Conservation (phyloP, 2,888 invertebrate genomes). For the Axea sp. region DNA sequence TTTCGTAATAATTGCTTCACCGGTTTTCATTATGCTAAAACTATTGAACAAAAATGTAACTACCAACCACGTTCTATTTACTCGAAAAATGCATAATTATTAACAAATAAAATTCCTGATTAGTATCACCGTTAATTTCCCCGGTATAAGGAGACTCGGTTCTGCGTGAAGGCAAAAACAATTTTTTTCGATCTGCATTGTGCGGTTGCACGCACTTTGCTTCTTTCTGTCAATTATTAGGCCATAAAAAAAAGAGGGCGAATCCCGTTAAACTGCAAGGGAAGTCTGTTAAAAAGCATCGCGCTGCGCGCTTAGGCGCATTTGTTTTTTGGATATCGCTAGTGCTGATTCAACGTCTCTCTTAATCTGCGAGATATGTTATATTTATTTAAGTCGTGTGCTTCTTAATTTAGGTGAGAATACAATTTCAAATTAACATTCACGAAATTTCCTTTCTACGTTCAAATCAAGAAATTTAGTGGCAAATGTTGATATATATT, state of each 20-base stretch:
- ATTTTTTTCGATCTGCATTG: constrained; percentile 45
- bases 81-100: constrained; percentile 18
- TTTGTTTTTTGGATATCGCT: constrained; percentile 35
- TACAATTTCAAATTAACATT: too few species aligned
- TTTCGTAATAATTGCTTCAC: background rate
- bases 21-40: background rate
- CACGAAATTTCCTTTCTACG: too few species aligned
- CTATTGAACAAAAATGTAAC: background rate
- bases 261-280: constrained; percentile 59
- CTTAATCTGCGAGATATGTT: constrained; percentile 17
- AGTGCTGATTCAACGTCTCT: constrained; percentile 6
- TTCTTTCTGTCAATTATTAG: constrained; percentile 47
- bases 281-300: constrained; percentile 50
- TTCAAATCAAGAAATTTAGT: background rate
- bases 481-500: too few species aligned
- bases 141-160: constrained; percentile 33
- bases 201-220: constrained; percentile 56
- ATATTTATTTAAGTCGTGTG: constrained; percentile 4
- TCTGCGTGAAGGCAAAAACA: constrained; percentile 30
- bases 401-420: constrained; percentile 13
- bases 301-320: constrained; percentile 15
- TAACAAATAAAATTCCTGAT: constrained; percentile 31
- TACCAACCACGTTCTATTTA: constrained; percentile 41
- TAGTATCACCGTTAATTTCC: constrained; percentile 40
- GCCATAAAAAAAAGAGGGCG: constrained; percentile 46